A percentile compares a stretch with the other conserved stretches of the same genome.
These are phyloP conservation scores for Molossus alvarezi DNA, from an alignment of 2,797 vertebrate species.

Conservation along the genomic window DNA sequence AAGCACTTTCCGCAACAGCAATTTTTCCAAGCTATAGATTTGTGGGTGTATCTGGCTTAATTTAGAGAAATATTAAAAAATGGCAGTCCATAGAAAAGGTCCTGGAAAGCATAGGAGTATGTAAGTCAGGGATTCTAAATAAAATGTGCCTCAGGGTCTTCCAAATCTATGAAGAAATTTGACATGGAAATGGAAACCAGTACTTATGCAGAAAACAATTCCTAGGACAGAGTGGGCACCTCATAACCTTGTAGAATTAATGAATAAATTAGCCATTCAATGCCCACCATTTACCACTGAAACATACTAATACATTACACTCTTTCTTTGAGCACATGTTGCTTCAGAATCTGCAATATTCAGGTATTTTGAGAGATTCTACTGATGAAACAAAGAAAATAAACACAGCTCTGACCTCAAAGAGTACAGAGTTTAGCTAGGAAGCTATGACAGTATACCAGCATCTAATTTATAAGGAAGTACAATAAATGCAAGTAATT, in stretches of 20 bases:
- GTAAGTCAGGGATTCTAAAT: not conserved
- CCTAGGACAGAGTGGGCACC: not conserved
- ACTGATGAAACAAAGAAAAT: not conserved
- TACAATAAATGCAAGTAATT: not conserved
- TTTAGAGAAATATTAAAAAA: not conserved
- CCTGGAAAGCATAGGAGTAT: not conserved
- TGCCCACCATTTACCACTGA: not conserved
- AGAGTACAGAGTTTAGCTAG: not conserved
- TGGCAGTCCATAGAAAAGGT: not conserved
- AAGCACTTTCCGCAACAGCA: not conserved
- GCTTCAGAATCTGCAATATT: not conserved
- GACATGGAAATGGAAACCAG: not conserved
- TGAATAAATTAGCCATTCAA: not conserved
- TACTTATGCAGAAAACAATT: not conserved
- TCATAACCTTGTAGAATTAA: not conserved
- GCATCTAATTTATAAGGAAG: not conserved
- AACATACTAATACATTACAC: not conserved
- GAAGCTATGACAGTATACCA: not conserved
- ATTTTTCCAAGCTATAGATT: slow-evolving; percentile 11
- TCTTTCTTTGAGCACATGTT: not conserved
- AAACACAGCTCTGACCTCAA: not conserved
- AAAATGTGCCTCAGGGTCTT: not conserved
- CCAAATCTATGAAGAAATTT: not conserved
- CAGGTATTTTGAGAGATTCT: not conserved
- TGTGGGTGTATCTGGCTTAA: not conserved